Evolutionary conservation across 1,140 invertebrate species (phyloP).

Genomic region (Tetraneura akinire): DNA sequence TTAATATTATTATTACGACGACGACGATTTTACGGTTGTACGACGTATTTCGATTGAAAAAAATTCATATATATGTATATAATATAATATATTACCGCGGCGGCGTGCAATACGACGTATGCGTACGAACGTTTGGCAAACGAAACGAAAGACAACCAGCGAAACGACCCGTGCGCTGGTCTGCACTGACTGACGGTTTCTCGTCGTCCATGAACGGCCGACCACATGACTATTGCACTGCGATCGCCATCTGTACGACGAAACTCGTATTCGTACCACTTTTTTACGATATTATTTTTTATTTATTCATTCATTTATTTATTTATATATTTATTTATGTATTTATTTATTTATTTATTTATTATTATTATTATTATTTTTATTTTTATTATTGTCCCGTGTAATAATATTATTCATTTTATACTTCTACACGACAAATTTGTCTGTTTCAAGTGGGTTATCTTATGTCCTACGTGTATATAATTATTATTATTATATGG

Average conservation of each 20-base stretch:
- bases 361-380: constrained; percentile 4
- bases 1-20: too few species aligned
- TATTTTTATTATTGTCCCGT: not conserved
- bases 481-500: too few species aligned
- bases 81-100: constrained; percentile 28
- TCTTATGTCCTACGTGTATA: too few species aligned
- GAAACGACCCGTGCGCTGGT: constrained; percentile 41
- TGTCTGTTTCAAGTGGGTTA: too few species aligned
- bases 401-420: too few species aligned
- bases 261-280: not conserved
- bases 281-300: too few species aligned
- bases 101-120: constrained; percentile 16
- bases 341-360: too few species aligned
- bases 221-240: constrained; percentile 40
- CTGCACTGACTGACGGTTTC: constrained; percentile 45
- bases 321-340: too few species aligned
- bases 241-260: constrained; percentile 40
- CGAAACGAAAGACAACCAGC: constrained; percentile 18
- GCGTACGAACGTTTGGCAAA: not conserved
- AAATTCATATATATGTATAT: not conserved
- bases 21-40: too few species aligned
- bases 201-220: constrained; percentile 14
- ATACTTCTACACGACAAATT: too few species aligned
- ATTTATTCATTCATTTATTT: too few species aligned
- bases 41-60: not conserved